These are phyloP conservation scores for Chlorocebus sabaeus DNA, from an alignment of 2,113 vertebrate genomes.

Conservation along the genomic window DNA sequence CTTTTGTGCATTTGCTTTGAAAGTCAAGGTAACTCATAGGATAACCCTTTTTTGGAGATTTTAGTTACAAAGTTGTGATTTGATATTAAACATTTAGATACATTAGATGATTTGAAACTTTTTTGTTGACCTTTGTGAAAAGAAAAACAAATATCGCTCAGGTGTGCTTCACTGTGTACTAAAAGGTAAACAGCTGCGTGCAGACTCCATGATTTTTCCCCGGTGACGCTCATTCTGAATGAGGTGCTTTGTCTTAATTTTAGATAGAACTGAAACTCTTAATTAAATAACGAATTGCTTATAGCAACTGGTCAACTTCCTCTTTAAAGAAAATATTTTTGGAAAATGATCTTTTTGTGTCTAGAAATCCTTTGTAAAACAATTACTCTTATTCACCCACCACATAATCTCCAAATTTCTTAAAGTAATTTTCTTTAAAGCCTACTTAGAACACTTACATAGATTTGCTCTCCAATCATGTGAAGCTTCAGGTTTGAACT, in stretches of 20 bases:
- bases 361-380: neutral
- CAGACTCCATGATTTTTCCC: neutral
- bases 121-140: neutral
- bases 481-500: neutral
- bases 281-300: neutral
- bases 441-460: neutral
- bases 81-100: neutral
- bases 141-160: neutral
- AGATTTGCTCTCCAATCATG: neutral
- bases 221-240: neutral
- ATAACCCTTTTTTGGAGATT: neutral
- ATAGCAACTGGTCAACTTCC: neutral
- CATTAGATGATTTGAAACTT: neutral
- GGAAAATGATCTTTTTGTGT: neutral
- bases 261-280: neutral
- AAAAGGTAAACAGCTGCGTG: neutral
- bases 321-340: neutral
- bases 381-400: neutral
- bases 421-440: neutral
- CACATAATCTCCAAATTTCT: neutral
- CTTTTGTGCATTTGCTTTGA: neutral
- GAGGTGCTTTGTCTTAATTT: neutral
- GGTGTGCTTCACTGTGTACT: neutral
- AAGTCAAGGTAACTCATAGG: neutral
- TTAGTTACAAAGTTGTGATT: neutral